Base-by-base conservation (phyloP, 2,888 invertebrate genomes). In the Lycaena phlaeas region DNA sequence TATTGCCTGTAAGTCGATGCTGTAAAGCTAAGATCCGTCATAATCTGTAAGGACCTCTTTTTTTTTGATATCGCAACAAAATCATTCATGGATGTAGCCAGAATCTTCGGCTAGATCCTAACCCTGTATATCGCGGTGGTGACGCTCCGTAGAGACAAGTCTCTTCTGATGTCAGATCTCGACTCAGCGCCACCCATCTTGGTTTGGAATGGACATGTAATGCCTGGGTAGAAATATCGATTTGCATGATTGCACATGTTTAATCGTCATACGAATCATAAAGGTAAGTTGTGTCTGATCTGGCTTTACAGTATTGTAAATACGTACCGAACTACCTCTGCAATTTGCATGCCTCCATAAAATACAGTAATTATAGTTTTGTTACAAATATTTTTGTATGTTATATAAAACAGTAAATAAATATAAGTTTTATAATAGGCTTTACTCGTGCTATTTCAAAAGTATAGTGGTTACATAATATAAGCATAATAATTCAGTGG, bases 271-370 rank as follows among this genome's bases (percentile, higher is more conserved):
- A n/a, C n/a, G n/a, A n/a, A n/a, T n/a, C n/a, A n/a, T n/a, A n/a
- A 4, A 9, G 14, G 14, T 29, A 5, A 14, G 14, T 29, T 9
- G 9, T 7, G 14, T 14, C 44, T 51, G 57, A 56, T 50, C 54
- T 48, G 46, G 57, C 53, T 52, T 52, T 50, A 51, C 52, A 60
- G 54, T 62, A 57, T 56, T 57, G 61, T 59, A 59, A 54, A 59
- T 52, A 54, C n/a, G n/a, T 67, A 76, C 72, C 79, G 63, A 81
- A 63, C 82, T 82, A 82, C 82, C 82, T 82, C 82, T 67, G 68
- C 56, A 51, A 48, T 42, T 42, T 46, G 54, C 66, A 71, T 69
- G 76, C 77, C 81, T 81, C 74, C 70, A 69, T 65, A 56, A 59
- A 34, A 59, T 66, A 66, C 69, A 69, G 60, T 72, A 56, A 67